These are phyloP conservation scores for Ooceraea biroi DNA, from an alignment of 1,140 invertebrate species.

Conservation along the genomic window DNA sequence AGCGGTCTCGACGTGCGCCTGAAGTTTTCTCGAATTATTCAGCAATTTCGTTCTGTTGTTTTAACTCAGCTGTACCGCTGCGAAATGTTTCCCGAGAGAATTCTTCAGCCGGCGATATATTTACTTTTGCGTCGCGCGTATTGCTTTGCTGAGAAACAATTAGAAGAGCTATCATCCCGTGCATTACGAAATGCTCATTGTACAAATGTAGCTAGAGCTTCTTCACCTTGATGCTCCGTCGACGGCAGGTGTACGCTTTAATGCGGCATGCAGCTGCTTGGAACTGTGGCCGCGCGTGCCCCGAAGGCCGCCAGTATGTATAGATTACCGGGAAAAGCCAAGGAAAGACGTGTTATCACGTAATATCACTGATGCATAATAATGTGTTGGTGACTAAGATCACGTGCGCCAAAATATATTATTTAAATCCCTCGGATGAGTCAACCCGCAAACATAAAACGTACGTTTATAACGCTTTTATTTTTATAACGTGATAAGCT, in stretches of 20 bases:
- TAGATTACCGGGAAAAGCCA: slow-evolving; percentile 5
- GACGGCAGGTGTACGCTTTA: slow-evolving; percentile 17
- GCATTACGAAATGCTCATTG: slow-evolving; percentile 3
- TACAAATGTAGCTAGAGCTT: not conserved
- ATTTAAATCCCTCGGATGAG: not conserved
- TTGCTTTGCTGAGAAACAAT: slow-evolving; percentile 4
- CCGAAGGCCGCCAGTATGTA: not conserved
- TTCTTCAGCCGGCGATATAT: too few species aligned
- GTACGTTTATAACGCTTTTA: not conserved
- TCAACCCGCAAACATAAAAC: not conserved
- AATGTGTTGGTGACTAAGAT: not conserved
- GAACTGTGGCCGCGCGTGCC: not conserved
- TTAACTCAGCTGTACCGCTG: not conserved
- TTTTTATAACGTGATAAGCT: not conserved
- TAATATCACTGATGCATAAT: not conserved
- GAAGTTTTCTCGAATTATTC: not conserved
- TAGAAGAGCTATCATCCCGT: not conserved
- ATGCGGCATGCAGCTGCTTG: slow-evolving; percentile 12
- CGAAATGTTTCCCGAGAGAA: not conserved
- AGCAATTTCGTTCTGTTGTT: not conserved
- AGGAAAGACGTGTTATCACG: not conserved
- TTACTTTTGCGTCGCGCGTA: not conserved
- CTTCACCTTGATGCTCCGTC: not conserved
- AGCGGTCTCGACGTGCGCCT: not conserved
- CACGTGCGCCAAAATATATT: not conserved